Percentiles rank a stretch among this genome's conserved stretches.
Conservation (phyloP, 2,113 vertebrate genomes). For the Pygoscelis adeliae region DNA sequence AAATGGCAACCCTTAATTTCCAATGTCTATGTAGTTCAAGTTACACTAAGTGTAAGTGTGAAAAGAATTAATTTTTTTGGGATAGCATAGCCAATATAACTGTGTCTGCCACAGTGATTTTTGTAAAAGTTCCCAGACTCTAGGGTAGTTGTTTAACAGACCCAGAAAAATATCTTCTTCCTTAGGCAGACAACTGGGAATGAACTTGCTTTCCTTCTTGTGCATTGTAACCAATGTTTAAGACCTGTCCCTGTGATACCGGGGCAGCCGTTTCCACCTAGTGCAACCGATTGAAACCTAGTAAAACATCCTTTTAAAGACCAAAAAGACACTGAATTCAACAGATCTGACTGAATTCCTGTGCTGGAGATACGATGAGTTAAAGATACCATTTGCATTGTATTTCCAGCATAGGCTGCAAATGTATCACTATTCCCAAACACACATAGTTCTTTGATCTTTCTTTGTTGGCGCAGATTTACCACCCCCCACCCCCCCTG, state of each 20-base stretch:
- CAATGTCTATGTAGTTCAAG: not conserved
- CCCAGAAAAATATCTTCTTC: not conserved
- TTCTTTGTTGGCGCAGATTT: not conserved
- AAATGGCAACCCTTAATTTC: not conserved
- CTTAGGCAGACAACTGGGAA: not conserved
- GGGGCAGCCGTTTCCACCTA: not conserved
- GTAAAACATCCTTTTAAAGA: not conserved
- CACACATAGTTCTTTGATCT: not conserved
- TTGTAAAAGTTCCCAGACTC: not conserved
- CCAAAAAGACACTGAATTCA: not conserved
- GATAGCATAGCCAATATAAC: not conserved
- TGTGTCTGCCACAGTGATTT: not conserved
- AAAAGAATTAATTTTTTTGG: not conserved
- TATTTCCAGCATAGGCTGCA: not conserved
- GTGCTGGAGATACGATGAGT: accelerated
- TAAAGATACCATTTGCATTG: not conserved
- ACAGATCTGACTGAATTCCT: not conserved
- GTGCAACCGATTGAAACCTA: not conserved
- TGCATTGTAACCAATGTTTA: not conserved
- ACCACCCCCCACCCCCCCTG: not conserved
- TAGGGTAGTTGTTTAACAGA: not conserved
- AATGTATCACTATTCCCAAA: not conserved
- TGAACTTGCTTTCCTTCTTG: not conserved
- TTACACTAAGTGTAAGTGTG: not conserved
- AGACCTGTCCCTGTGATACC: not conserved